Percentiles rank a stretch among this genome's conserved stretches.
These are phyloP conservation scores for Pampus argenteus DNA, from an alignment of 2,797 vertebrate species.

Conservation along the genomic window DNA sequence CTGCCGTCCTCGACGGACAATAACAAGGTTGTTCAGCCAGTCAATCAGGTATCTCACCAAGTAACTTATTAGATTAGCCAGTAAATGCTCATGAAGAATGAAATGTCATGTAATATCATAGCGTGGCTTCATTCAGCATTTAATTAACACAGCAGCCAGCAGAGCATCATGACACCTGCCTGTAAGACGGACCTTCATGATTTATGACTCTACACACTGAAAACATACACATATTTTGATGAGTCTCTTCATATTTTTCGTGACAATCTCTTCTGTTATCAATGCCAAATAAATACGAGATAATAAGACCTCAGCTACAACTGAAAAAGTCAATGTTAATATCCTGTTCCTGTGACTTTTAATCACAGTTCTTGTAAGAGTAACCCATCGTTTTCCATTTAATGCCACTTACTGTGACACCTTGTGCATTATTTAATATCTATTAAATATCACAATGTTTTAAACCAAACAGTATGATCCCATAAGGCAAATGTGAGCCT, in stretches of 20 bases:
- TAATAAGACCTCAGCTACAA: conserved; percentile 15
- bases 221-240: conserved; percentile 14
- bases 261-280: conserved; percentile 29
- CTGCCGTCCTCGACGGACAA: conserved; percentile 23
- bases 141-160: conserved; percentile 61
- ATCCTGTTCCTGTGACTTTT: conserved; percentile 35
- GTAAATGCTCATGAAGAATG: conserved; percentile 44
- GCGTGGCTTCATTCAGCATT: conserved; percentile 59
- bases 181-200: conserved; percentile 32
- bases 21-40: conserved; percentile 34
- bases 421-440: conserved; percentile 16
- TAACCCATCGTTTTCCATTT: neutral
- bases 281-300: conserved; percentile 53
- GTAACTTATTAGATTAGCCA: conserved; percentile 58
- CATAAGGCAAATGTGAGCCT: conserved; percentile 7
- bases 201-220: conserved; percentile 54
- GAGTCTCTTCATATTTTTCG: conserved; percentile 8
- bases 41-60: conserved; percentile 47
- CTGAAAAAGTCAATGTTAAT: conserved; percentile 29
- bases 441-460: conserved; percentile 14
- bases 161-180: conserved; percentile 30
- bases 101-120: conserved; percentile 51
- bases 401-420: conserved; percentile 11
- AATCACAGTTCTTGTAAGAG: neutral
- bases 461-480: neutral